These are phyloP conservation scores for Trichopria drosophilae DNA, from an alignment of 2,888 invertebrate species.

Conservation along the genomic window DNA sequence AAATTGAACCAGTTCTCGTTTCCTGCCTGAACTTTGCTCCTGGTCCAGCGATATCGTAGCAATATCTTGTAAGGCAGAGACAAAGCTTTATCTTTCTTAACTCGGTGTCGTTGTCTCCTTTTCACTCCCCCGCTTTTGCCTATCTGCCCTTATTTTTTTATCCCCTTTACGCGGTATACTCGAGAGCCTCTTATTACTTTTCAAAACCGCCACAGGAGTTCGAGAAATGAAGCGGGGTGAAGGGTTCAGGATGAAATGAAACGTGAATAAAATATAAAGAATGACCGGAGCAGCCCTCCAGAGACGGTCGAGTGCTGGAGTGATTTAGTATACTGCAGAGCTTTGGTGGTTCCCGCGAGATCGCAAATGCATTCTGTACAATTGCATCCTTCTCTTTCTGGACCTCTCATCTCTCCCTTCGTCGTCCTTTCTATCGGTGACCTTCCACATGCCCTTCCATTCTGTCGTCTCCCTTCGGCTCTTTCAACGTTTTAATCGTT, in stretches of 20 bases:
- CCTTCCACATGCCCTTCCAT: too few species aligned
- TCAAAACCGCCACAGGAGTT: not conserved
- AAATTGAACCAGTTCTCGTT: constrained; percentile 20
- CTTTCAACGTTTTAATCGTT: too few species aligned
- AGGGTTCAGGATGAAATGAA: constrained; percentile 37
- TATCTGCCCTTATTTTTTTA: too few species aligned
- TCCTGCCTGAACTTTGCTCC: constrained; percentile 20
- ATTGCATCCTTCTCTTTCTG: constrained; percentile 16
- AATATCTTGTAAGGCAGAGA: too few species aligned
- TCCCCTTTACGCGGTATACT: too few species aligned
- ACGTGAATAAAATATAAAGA: constrained; percentile 48
- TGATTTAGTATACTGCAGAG: constrained; percentile 43
- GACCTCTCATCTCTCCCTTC: constrained; percentile 2
- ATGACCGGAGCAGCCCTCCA: constrained; percentile 31
- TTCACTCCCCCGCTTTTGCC: not conserved
- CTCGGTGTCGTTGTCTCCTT: not conserved
- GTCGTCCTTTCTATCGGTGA: constrained; percentile 5
- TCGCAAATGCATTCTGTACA: constrained; percentile 32
- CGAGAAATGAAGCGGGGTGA: not conserved
- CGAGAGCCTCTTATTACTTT: too few species aligned
- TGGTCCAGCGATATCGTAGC: too few species aligned
- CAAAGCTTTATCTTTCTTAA: too few species aligned
- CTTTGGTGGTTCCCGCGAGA: constrained; percentile 34
- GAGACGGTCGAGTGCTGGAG: constrained; percentile 30
- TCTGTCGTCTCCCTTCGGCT: too few species aligned